A percentile compares a stretch with the other conserved stretches of the same genome.
phyloP scores from a whole-genome alignment of 2,113 vertebrate genomes.

The Ptilonorhynchus violaceus region DNA sequence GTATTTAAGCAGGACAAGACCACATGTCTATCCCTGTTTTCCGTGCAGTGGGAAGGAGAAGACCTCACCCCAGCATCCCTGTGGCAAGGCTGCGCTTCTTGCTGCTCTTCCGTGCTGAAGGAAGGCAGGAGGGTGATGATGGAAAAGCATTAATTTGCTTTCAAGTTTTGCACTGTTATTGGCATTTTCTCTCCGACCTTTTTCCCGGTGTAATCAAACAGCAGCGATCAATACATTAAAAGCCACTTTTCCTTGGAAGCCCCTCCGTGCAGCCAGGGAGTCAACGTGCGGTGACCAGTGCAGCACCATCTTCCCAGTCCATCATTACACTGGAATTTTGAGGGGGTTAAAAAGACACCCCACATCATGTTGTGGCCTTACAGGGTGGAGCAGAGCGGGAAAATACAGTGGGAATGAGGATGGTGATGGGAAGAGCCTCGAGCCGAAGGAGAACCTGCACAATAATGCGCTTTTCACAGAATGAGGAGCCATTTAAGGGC shows the following conservation, averaged over 20 bases:
- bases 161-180: background rate
- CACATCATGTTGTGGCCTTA: rapidly evolving
- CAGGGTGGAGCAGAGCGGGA: rapidly evolving
- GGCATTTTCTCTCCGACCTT: background rate
- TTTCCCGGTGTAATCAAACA: background rate
- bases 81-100: background rate
- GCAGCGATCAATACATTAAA: background rate
- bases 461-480: background rate
- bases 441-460: background rate
- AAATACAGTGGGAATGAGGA: background rate
- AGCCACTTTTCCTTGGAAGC: background rate
- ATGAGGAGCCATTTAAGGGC: rapidly evolving
- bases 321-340: background rate
- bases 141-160: background rate
- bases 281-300: rapidly evolving
- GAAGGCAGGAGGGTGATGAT: rapidly evolving
- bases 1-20: background rate
- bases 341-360: background rate
- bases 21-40: background rate
- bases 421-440: background rate
- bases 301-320: background rate
- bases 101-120: rapidly evolving
- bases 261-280: background rate
- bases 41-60: background rate
- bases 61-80: rapidly evolving